Evolutionary conservation across 2,888 invertebrate genomes (phyloP).

Genomic region (Operophtera brumata): DNA sequence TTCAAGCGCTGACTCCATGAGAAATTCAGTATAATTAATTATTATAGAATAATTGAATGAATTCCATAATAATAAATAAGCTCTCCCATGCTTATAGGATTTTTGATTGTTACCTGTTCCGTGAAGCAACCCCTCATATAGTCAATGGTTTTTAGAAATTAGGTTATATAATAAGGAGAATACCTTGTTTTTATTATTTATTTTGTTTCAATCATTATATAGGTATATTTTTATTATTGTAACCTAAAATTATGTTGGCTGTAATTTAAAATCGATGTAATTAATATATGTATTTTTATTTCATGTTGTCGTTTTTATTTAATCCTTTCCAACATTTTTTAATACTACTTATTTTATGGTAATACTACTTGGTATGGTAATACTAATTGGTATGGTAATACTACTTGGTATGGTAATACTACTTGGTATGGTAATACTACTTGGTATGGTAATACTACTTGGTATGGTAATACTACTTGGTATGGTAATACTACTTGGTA

Average conservation of each 20-base stretch:
- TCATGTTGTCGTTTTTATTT: conserved; percentile 66
- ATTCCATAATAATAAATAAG: conserved; percentile 76
- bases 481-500: too few species aligned
- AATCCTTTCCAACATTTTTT: not conserved
- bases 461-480: too few species aligned
- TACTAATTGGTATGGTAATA: too few species aligned
- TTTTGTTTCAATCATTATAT: conserved; percentile 79
- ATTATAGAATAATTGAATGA: conserved; percentile 73
- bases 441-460: too few species aligned
- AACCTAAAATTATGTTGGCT: conserved; percentile 81
- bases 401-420: too few species aligned
- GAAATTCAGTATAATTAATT: conserved; percentile 62
- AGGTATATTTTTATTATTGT: conserved; percentile 81
- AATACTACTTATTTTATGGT: too few species aligned
- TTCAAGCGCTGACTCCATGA: conserved; percentile 47
- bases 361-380: too few species aligned
- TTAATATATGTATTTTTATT: conserved; percentile 82
- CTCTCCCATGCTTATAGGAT: conserved; percentile 76
- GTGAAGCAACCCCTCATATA: conserved; percentile 69
- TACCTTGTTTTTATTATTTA: conserved; percentile 78
- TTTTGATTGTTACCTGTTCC: conserved; percentile 75
- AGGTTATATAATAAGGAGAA: conserved; percentile 73
- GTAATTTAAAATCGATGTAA: conserved; percentile 81
- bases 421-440: too few species aligned
- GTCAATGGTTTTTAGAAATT: conserved; percentile 76